Percentiles rank a stretch among this genome's conserved stretches.
Evolutionary conservation across 2,888 invertebrate species (phyloP).

Genomic region (Chrysolina americana): DNA sequence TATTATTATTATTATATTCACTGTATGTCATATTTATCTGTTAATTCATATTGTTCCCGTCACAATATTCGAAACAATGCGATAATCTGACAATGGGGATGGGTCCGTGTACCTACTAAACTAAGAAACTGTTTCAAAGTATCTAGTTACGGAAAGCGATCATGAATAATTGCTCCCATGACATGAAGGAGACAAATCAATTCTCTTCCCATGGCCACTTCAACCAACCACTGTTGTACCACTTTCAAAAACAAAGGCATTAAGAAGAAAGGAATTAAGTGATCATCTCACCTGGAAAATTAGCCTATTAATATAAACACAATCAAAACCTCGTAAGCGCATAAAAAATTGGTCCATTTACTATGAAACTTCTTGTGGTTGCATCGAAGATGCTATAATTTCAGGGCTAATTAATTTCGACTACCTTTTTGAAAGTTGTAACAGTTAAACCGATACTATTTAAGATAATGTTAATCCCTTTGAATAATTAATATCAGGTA

Average conservation of each 20-base stretch:
- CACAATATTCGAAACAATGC: no score
- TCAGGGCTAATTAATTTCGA: constrained; percentile 54
- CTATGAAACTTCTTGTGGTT: constrained; percentile 43
- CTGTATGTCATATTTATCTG: no score
- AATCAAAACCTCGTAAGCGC: constrained; percentile 30
- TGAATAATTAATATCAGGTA: constrained; percentile 51
- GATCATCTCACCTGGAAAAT: constrained; percentile 27
- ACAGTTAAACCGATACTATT: constrained; percentile 50
- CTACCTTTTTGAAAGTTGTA: constrained; percentile 41
- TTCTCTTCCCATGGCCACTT: constrained; percentile 1
- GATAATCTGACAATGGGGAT: no score
- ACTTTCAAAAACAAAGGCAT: constrained; percentile 12
- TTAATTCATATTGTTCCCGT: no score
- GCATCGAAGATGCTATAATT: constrained; percentile 46
- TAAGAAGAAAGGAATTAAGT: constrained; percentile 4
- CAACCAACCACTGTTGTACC: neutral
- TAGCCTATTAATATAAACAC: constrained; percentile 23
- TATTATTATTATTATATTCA: no score
- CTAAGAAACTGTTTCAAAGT: neutral
- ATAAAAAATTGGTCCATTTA: constrained; percentile 29
- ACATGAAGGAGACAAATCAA: neutral
- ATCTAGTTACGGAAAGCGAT: neutral
- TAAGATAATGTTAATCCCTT: constrained; percentile 46
- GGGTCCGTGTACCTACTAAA: no score
- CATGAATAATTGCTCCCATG: neutral